Conservation (phyloP, 2,888 invertebrate species). For the Dynastes grantii region DNA sequence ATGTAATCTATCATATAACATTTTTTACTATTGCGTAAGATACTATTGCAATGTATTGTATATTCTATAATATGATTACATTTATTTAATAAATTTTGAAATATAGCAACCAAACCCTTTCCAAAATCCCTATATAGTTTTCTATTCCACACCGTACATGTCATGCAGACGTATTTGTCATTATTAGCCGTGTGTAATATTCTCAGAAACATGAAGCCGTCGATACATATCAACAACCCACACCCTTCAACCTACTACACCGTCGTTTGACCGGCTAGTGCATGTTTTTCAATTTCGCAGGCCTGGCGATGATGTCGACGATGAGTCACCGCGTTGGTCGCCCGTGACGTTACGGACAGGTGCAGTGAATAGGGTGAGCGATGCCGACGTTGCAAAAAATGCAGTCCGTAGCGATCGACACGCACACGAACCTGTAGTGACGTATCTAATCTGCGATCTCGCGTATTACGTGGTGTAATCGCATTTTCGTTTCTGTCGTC, state of each 20-base stretch:
- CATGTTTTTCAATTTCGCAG: conserved; percentile 13
- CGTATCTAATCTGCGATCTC: not conserved
- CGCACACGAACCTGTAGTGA: too few relatives aligned
- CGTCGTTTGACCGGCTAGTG: not conserved
- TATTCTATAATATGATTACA: too few relatives aligned
- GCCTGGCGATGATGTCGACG: not conserved
- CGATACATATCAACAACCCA: conserved; percentile 1
- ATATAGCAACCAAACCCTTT: too few relatives aligned
- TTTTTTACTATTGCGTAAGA: too few relatives aligned
- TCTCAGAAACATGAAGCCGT: too few relatives aligned
- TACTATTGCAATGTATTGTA: too few relatives aligned
- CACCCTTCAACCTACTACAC: not conserved
- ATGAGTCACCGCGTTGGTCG: not conserved
- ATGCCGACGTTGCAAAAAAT: conserved; percentile 20
- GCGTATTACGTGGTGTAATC: not conserved
- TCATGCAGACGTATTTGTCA: too few relatives aligned
- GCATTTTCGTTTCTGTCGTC: conserved; percentile 8
- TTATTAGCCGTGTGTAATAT: too few relatives aligned
- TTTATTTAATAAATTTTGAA: too few relatives aligned
- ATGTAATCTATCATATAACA: too few relatives aligned
- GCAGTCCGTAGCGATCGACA: not conserved
- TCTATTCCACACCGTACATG: too few relatives aligned
- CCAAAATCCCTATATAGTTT: too few relatives aligned
- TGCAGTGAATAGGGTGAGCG: not conserved
- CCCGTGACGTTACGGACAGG: not conserved